These are phyloP conservation scores for Lepas anatifera DNA, from an alignment of 2,888 invertebrate genomes.

Conservation along the genomic window DNA sequence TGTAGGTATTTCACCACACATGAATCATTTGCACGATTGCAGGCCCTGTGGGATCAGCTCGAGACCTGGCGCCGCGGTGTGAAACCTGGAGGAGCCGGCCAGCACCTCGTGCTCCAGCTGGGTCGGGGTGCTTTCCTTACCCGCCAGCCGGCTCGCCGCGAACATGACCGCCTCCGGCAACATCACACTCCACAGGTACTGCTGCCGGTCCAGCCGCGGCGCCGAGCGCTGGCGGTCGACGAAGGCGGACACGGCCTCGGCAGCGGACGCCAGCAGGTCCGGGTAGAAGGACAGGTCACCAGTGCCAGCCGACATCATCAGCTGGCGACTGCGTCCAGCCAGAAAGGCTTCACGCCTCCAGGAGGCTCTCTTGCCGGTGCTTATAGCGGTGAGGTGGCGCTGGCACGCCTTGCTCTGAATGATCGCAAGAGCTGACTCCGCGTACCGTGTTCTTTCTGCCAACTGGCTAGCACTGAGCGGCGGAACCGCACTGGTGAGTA, in stretches of 20 bases:
- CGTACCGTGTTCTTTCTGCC: conserved; percentile 33
- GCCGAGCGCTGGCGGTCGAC: conserved; percentile 24
- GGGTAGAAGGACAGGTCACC: conserved; percentile 32
- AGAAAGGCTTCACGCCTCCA: conserved; percentile 33
- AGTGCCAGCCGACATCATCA: conserved; percentile 34
- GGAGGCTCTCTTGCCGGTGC: conserved; percentile 29
- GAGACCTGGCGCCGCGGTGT: too few species aligned
- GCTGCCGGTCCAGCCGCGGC: conserved; percentile 27
- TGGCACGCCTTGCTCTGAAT: conserved; percentile 33
- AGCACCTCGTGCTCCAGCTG: conserved; percentile 33
- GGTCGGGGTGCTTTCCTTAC: conserved; percentile 30
- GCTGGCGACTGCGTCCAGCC: conserved; percentile 31
- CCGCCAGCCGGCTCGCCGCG: conserved; percentile 31
- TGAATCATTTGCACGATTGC: too few species aligned
- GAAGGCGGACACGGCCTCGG: conserved; percentile 30
- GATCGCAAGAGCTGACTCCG: conserved; percentile 31
- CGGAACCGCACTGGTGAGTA: conserved; percentile 29
- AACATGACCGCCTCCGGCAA: conserved; percentile 29
- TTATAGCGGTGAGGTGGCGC: conserved; percentile 30
- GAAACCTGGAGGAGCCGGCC: conserved; percentile 31
- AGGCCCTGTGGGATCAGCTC: too few species aligned
- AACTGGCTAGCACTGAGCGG: conserved; percentile 33
- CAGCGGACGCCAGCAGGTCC: conserved; percentile 28
- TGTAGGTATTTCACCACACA: too few species aligned
- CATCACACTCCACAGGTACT: conserved; percentile 28